These are phyloP conservation scores for Sesamia inferens DNA, from an alignment of 2,888 invertebrate genomes.

Conservation along the genomic window DNA sequence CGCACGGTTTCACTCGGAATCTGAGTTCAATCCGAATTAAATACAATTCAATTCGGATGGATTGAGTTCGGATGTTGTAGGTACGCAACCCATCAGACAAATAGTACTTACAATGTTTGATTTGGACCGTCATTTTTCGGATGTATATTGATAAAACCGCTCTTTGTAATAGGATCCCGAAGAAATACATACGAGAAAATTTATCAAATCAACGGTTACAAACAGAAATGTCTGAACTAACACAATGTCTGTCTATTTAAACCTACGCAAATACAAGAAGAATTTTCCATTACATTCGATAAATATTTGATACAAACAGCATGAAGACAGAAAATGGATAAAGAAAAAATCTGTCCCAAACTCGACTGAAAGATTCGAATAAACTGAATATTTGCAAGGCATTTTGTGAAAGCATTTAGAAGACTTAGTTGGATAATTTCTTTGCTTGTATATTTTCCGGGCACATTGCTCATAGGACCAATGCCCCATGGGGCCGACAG, in stretches of 20 bases:
- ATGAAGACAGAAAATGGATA: neutral
- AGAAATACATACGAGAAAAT: neutral
- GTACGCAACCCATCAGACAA: too few species aligned
- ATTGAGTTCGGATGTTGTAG: too few species aligned
- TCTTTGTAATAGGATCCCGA: neutral
- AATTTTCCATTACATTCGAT: slow-evolving; percentile 34
- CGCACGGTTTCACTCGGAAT: too few species aligned
- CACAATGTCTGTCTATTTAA: neutral
- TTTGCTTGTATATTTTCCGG: neutral
- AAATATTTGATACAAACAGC: slow-evolving; percentile 45
- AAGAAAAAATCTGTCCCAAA: neutral
- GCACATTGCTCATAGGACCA: too few species aligned
- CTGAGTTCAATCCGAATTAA: too few species aligned
- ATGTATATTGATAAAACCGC: too few species aligned
- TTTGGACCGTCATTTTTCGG: too few species aligned
- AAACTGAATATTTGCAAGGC: slow-evolving; percentile 10
- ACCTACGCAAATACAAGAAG: slow-evolving; percentile 3
- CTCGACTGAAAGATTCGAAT: slow-evolving; percentile 14
- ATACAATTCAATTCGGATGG: too few species aligned
- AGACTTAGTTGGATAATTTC: neutral
- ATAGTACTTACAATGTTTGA: too few species aligned
- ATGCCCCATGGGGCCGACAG: too few species aligned
- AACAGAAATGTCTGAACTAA: neutral
- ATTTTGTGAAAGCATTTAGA: slow-evolving; percentile 3
- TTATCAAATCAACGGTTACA: neutral